These are phyloP conservation scores for Epinotia ramella DNA, from an alignment of 2,888 invertebrate species.

Conservation along the genomic window DNA sequence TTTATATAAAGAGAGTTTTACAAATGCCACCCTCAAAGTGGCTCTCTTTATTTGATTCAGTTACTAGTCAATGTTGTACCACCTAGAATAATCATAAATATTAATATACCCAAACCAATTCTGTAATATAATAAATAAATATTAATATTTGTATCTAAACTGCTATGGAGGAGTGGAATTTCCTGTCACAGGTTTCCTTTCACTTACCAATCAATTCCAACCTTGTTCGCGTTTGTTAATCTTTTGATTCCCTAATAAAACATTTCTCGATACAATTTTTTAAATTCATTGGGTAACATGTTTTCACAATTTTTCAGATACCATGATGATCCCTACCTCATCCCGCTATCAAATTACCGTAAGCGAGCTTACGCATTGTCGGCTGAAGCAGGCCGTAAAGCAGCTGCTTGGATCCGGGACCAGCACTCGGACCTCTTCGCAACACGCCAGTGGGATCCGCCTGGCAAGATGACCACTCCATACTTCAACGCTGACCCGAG, in stretches of 20 bases:
- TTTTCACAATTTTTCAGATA: conserved; percentile 81
- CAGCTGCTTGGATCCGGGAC: conserved; percentile 93
- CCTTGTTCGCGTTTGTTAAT: no score
- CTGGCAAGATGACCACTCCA: conserved; percentile 79
- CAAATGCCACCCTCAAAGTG: no score
- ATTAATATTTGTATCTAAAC: no score
- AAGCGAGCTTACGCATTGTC: conserved; percentile 91
- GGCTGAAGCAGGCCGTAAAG: conserved; percentile 94
- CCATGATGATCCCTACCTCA: conserved; percentile 96
- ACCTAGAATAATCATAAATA: no score
- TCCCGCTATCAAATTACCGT: conserved; percentile 89
- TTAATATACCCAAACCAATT: no score
- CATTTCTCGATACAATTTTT: no score
- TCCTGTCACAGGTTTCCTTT: no score
- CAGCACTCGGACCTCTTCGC: conserved; percentile 90
- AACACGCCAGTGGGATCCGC: conserved; percentile 87
- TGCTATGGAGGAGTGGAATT: no score
- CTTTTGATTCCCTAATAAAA: no score
- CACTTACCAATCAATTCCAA: no score
- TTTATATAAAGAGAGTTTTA: no score
- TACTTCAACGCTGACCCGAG: conserved; percentile 86
- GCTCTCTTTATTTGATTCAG: not conserved
- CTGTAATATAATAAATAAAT: no score
- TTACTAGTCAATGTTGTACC: not conserved
- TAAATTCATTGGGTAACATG: not conserved